Base-by-base conservation (phyloP, 1,140 invertebrate species). In the Galleria mellonella region DNA sequence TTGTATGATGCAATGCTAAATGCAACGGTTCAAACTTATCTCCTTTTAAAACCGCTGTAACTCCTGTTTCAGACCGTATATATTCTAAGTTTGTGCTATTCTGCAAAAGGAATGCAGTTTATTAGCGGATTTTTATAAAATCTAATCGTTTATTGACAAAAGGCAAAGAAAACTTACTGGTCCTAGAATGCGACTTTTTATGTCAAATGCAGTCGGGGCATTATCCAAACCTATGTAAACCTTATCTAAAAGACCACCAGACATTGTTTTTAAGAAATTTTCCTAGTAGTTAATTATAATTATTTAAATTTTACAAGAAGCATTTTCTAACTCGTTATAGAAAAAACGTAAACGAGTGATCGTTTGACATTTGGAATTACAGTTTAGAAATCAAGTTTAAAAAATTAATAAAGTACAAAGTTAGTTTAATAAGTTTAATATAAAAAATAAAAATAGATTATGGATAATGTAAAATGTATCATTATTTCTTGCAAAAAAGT, bases 11-110 rank as follows among this genome's bases (percentile, higher is more conserved):
- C 54, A 94, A 87, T 62, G 90, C 91, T 47, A 95, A 87, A 81
- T 94, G 92, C 65, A 95, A 87, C n/a, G 93, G 93, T 70, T 95
- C 93, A 51, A 91, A 88, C 55, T 92, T 91, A 77, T 95, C 93
- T 35, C 92, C 93, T 65, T 93, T 87, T 37, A 95, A 82, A 1
- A 92, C 92, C 10, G 94, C 91, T 52, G 89, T 90, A 4, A 92
- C 92, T 46, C 92, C 92, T 13, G 93, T 94, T 83, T 94, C 93
- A 29, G 89, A 90, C 51, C 90, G 86, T 55, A 95, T 94, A 49
- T 94, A 94, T 51, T 93, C 88, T 51, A 94, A 87, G 81, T 93
- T 94, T 27, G 91, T 90, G 15, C 91, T 92, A 77, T 91, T 89
- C 59, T 87, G 63, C 38, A 83, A 83, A 32, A 47, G 36, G n/a